phyloP scores from a whole-genome alignment of 2,888 invertebrate genomes.

The Agrochola litura region DNA sequence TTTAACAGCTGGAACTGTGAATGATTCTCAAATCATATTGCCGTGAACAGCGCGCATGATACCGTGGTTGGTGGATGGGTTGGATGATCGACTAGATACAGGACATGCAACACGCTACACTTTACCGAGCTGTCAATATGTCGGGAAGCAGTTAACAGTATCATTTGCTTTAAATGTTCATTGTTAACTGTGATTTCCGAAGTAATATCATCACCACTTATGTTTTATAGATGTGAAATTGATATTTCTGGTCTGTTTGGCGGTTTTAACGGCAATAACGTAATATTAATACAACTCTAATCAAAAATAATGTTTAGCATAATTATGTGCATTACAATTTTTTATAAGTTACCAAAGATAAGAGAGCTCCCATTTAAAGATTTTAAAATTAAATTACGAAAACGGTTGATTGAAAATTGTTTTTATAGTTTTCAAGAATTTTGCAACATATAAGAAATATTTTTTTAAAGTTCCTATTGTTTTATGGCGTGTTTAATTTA shows the following conservation, averaged over 20 bases:
- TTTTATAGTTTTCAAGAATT: too few relatives aligned
- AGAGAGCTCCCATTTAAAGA: too few relatives aligned
- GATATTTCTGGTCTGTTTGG: not conserved
- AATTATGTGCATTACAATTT: too few relatives aligned
- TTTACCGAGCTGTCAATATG: not conserved
- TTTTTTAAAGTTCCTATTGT: too few relatives aligned
- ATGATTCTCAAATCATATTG: not conserved
- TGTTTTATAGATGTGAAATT: not conserved
- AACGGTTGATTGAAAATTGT: too few relatives aligned
- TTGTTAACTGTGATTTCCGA: not conserved
- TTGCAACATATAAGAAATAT: too few relatives aligned
- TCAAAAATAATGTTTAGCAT: too few relatives aligned
- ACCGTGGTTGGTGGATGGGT: not conserved
- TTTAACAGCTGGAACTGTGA: constrained; percentile 3
- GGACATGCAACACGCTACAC: not conserved
- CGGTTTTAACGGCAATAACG: not conserved
- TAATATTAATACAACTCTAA: too few relatives aligned
- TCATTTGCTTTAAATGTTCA: constrained; percentile 3
- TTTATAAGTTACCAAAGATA: too few relatives aligned
- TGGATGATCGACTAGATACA: not conserved
- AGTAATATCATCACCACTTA: not conserved
- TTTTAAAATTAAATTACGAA: too few relatives aligned
- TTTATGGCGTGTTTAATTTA: too few relatives aligned
- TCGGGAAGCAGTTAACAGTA: constrained; percentile 2
- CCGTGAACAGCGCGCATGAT: not conserved